phyloP scores from a whole-genome alignment of 2,888 invertebrate species.

The Pycnomerus fuliginosus region DNA sequence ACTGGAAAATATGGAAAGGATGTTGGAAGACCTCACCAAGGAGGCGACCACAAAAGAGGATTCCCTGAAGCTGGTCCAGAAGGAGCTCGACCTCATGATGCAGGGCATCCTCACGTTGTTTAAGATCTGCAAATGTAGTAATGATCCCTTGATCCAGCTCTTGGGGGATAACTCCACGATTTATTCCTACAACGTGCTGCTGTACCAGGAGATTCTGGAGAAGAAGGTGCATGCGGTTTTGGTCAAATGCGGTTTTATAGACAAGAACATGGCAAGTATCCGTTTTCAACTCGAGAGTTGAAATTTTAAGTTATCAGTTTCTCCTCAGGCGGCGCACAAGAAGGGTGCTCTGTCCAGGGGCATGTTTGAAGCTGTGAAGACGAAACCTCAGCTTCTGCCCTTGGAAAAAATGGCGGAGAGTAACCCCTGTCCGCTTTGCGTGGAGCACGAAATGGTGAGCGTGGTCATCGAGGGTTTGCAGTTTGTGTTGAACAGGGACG shows the following conservation, averaged over 20 bases:
- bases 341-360: too few relatives aligned
- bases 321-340: too few relatives aligned
- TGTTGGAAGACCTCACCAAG: slow-evolving; percentile 9
- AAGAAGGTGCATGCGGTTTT: slow-evolving; percentile 69
- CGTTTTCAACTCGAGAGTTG: too few relatives aligned
- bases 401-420: slow-evolving; percentile 50
- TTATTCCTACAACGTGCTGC: slow-evolving; percentile 72
- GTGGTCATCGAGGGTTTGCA: slow-evolving; percentile 53
- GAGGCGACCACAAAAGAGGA: slow-evolving; percentile 21
- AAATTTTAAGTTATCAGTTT: too few relatives aligned
- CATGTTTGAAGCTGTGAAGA: too few relatives aligned
- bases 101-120: slow-evolving; percentile 57
- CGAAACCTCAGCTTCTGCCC: too few relatives aligned
- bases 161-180: slow-evolving; percentile 69
- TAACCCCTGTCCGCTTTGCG: slow-evolving; percentile 58
- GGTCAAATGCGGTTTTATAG: slow-evolving; percentile 53
- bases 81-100: slow-evolving; percentile 48
- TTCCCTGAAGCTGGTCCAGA: slow-evolving; percentile 41
- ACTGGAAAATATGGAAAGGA: slow-evolving; percentile 57
- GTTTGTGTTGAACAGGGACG: slow-evolving; percentile 45
- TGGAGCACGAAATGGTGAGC: slow-evolving; percentile 56
- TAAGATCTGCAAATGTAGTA: slow-evolving; percentile 70
- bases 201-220: slow-evolving; percentile 81
- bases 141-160: slow-evolving; percentile 72
- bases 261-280: slow-evolving; percentile 30